phyloP scores from a whole-genome alignment of 2,888 invertebrate species.

The Cryptops parisi region DNA sequence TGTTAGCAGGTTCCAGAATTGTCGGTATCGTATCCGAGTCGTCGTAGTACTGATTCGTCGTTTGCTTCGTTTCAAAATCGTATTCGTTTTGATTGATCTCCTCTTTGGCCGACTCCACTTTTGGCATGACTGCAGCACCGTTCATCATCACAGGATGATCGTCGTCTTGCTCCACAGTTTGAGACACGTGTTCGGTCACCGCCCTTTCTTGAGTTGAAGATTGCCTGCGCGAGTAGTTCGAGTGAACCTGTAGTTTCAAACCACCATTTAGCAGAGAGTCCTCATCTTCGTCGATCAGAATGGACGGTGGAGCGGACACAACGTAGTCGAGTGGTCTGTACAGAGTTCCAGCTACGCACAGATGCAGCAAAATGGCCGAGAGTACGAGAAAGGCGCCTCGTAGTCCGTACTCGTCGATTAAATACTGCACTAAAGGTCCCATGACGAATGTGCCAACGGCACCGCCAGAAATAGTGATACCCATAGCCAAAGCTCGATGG shows the following conservation, averaged over 20 bases:
- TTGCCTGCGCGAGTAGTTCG: not conserved
- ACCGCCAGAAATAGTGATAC: conserved; percentile 1
- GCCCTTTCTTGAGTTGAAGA: not conserved
- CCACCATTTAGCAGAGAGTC: not conserved
- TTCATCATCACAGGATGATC: not conserved
- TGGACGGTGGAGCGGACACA: not conserved
- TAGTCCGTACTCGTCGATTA: not conserved
- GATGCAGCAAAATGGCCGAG: conserved; percentile 2
- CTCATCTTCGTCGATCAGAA: not conserved
- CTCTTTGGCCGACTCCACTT: not conserved
- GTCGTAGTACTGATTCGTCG: too few species aligned
- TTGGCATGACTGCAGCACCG: not conserved
- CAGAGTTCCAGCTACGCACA: conserved; percentile 3
- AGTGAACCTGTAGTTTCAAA: not conserved
- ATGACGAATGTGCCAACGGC: conserved; percentile 2
- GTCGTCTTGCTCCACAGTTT: not conserved
- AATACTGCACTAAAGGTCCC: not conserved
- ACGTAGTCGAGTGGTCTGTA: conserved; percentile 1
- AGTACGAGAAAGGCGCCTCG: conserved; percentile 1
- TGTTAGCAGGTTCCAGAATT: not conserved
- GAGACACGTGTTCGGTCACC: not conserved
- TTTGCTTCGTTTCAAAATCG: not conserved
- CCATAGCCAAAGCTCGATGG: conserved; percentile 6
- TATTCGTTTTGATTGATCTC: not conserved
- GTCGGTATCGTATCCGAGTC: too few species aligned